phyloP scores from a whole-genome alignment of 2,888 invertebrate species.

The Smittia aterrima region DNA sequence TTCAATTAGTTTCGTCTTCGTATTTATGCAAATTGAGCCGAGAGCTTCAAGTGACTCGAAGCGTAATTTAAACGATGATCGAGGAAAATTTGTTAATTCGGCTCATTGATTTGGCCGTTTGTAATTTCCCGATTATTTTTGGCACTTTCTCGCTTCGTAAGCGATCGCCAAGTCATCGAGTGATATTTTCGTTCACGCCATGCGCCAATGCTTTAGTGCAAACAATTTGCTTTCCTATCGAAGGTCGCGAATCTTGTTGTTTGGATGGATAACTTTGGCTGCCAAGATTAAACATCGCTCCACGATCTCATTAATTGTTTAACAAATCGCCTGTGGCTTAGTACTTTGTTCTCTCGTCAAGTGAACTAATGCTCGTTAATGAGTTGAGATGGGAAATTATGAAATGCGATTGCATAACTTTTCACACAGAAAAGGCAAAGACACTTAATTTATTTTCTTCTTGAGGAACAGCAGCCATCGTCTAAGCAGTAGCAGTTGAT shows the following conservation, averaged over 20 bases:
- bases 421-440: background rate
- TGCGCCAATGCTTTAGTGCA: background rate
- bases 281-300: background rate
- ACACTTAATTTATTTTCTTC: constrained; percentile 35
- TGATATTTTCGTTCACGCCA: background rate
- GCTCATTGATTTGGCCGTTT: background rate
- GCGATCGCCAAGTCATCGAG: background rate
- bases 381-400: no score
- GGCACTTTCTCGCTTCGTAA: background rate
- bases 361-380: no score
- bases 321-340: no score
- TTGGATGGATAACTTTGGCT: no score
- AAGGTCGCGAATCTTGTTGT: no score
- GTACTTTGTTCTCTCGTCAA: no score
- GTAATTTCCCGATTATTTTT: background rate
- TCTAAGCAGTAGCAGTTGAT: constrained; percentile 34
- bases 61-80: background rate
- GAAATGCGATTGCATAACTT: background rate
- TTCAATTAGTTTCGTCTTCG: background rate
- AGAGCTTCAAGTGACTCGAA: background rate
- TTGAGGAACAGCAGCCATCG: constrained; percentile 38
- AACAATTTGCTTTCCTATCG: background rate
- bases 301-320: constrained; percentile 11
- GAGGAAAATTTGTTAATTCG: no score
- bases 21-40: background rate